Percentiles rank a stretch among this genome's conserved stretches.
Evolutionary conservation across 2,797 vertebrate species (phyloP).

Genomic region (Melanotaenia nigrans): DNA sequence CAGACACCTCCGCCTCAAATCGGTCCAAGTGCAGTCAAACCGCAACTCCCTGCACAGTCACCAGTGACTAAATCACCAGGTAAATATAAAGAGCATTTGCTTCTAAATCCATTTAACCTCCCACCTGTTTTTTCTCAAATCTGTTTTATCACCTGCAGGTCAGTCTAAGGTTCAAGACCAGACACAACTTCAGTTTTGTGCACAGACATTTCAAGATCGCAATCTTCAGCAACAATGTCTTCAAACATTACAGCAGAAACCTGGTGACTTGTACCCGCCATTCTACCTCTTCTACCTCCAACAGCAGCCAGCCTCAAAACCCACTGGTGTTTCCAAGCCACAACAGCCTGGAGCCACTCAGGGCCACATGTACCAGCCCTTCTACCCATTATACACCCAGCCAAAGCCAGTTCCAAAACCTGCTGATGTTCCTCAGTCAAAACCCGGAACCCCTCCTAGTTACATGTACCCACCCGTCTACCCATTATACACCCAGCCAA

Average conservation of each 20-base stretch:
- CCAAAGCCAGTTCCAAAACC: neutral
- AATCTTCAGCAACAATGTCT: slow-evolving; percentile 13
- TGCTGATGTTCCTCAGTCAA: neutral
- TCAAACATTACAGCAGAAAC: slow-evolving; percentile 9
- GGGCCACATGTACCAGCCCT: neutral
- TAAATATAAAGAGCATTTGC: neutral
- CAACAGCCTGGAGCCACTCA: neutral
- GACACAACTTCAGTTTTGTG: neutral
- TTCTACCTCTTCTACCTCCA: slow-evolving; percentile 5
- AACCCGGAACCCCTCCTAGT: neutral
- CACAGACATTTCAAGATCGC: neutral
- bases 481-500: neutral
- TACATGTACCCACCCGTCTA: no score
- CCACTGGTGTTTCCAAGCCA: neutral
- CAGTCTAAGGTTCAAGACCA: neutral
- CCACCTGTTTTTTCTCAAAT: neutral
- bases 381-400: neutral
- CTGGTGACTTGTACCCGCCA: slow-evolving; percentile 5
- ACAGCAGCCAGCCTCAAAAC: neutral
- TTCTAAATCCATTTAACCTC: neutral
- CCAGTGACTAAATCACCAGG: slow-evolving; percentile 8
- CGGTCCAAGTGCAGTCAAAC: neutral
- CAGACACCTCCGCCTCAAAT: neutral
- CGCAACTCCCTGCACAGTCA: neutral
- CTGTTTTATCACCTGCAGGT: neutral